Evolutionary conservation across 2,113 vertebrate genomes (phyloP).

Genomic region (Seriola dumerili): DNA sequence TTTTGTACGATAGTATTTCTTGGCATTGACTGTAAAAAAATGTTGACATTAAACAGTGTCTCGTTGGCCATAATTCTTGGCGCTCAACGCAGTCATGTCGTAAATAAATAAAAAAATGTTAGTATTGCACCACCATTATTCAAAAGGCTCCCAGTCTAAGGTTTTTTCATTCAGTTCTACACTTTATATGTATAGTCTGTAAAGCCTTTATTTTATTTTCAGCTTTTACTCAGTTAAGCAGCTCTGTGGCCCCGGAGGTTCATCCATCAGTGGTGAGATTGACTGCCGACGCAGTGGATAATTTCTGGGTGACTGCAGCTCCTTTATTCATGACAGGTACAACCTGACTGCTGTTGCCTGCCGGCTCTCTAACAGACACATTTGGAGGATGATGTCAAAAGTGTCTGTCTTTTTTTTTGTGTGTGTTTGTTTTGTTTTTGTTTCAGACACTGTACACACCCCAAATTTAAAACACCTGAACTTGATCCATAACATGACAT

Average conservation of each 20-base stretch:
- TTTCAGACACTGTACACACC: neutral
- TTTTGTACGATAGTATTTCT: too few species aligned
- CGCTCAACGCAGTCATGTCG: too few species aligned
- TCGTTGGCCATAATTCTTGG: neutral
- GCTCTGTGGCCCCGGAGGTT: neutral
- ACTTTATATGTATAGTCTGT: neutral
- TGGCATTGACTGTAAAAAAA: neutral
- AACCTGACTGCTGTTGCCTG: neutral
- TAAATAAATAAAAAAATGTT: too few species aligned
- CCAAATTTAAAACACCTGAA: too few species aligned
- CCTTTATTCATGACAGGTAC: neutral
- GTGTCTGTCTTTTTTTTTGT: too few species aligned
- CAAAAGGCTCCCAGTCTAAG: neutral
- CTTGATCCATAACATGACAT: too few species aligned
- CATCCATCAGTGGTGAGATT: slow-evolving; percentile 2
- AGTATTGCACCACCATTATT: neutral
- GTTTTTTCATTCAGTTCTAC: neutral
- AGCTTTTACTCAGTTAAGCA: neutral
- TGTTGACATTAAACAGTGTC: neutral
- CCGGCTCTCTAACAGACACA: neutral
- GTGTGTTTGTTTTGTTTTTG: neutral
- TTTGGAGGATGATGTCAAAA: too few species aligned
- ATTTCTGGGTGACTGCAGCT: slow-evolving; percentile 3
- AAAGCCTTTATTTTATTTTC: neutral
- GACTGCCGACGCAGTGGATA: neutral